Percentiles rank a stretch among this genome's conserved stretches.
These are phyloP conservation scores for Eurosta solidaginis DNA, from an alignment of 1,140 invertebrate genomes.

Conservation along the genomic window DNA sequence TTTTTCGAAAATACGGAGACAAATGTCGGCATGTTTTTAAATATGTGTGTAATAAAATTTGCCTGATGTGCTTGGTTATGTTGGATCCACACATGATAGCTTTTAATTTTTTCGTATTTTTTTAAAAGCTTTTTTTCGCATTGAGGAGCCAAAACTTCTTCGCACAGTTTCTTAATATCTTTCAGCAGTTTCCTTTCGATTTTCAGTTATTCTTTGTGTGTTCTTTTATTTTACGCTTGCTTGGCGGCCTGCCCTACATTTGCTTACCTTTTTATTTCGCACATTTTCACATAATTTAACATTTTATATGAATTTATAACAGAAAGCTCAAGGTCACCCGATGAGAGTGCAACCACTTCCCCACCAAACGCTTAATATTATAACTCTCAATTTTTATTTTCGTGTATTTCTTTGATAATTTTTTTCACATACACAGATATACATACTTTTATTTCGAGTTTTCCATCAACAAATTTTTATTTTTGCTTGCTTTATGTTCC, in stretches of 20 bases:
- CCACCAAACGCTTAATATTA: conserved; percentile 35
- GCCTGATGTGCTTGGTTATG: neutral
- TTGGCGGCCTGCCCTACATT: neutral
- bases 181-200: neutral
- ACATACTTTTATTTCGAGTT: conserved; percentile 10
- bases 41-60: neutral
- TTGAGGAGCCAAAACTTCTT: neutral
- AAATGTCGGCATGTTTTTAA: neutral
- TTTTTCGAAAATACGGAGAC: neutral
- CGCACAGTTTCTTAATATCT: neutral
- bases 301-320: conserved; percentile 25
- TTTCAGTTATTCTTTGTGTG: neutral
- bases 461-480: neutral
- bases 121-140: neutral
- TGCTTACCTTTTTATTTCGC: neutral
- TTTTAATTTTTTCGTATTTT: neutral
- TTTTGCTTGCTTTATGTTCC: conserved; percentile 1
- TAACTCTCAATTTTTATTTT: conserved; percentile 28
- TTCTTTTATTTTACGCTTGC: neutral
- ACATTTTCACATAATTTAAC: conserved; percentile 27
- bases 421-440: neutral
- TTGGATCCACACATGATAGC: no score
- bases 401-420: conserved; percentile 30
- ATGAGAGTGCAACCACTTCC: conserved; percentile 37
- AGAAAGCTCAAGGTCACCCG: conserved; percentile 32